phyloP scores from a whole-genome alignment of 2,113 vertebrate species.

The Tachysurus vachellii region DNA sequence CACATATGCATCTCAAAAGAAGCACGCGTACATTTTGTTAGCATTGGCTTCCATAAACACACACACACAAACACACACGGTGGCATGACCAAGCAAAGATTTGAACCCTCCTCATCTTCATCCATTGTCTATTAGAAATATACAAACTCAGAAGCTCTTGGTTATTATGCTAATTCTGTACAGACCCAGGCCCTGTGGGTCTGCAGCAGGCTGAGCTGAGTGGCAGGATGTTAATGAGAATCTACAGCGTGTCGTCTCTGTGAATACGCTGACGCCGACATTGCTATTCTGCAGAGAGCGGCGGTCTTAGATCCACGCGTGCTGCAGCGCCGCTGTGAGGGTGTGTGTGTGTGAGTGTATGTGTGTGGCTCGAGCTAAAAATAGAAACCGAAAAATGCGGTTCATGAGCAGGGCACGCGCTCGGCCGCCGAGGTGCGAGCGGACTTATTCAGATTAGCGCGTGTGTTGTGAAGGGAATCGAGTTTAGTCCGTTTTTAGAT shows the following conservation, averaged over 20 bases:
- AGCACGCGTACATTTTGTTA: background rate
- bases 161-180: background rate
- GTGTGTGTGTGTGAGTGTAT: conserved; percentile 38
- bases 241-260: background rate
- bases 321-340: background rate
- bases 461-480: background rate
- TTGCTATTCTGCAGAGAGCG: background rate
- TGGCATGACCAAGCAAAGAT: background rate
- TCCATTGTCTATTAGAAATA: background rate
- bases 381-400: conserved; percentile 38
- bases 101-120: background rate
- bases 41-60: background rate
- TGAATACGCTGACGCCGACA: conserved; percentile 2
- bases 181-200: background rate
- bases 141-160: background rate
- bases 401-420: conserved; percentile 22
- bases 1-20: conserved; percentile 18
- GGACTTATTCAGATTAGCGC: background rate
- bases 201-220: background rate
- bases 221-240: conserved; percentile 28
- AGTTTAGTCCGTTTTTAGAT: background rate
- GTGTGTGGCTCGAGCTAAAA: conserved; percentile 40
- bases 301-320: background rate
- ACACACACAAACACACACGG: background rate
- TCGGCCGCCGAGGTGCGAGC: background rate